Conservation (phyloP, 2,888 invertebrate genomes). For the Neoscelio sp. region DNA sequence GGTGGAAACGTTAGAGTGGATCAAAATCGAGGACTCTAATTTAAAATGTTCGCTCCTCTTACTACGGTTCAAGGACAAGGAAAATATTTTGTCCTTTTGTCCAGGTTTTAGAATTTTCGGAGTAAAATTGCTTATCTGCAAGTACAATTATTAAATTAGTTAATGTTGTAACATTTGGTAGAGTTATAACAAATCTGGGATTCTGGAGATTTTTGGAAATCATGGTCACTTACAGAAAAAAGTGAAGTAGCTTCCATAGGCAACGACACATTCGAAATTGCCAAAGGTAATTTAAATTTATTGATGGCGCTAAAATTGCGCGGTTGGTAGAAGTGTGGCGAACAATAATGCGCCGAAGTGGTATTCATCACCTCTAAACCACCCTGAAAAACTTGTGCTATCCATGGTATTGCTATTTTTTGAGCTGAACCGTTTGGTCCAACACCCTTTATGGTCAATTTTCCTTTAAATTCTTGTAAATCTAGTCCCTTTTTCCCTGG, state of each 20-base stretch:
- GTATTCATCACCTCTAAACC: slow-evolving; percentile 85
- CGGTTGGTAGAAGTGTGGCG: slow-evolving; percentile 78
- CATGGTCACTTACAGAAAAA: slow-evolving; percentile 86
- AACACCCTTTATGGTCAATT: slow-evolving; percentile 84
- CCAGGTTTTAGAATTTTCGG: slow-evolving; percentile 86
- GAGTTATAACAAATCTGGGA: too few species aligned
- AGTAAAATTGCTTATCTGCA: slow-evolving; percentile 86
- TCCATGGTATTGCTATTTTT: slow-evolving; percentile 87
- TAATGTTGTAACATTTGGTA: background rate
- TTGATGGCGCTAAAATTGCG: slow-evolving; percentile 88
- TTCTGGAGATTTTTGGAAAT: too few species aligned
- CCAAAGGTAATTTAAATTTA: slow-evolving; percentile 89
- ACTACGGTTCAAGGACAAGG: slow-evolving; percentile 84
- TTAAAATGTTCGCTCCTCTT: slow-evolving; percentile 84
- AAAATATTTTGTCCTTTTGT: slow-evolving; percentile 85
- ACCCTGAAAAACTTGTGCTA: slow-evolving; percentile 85
- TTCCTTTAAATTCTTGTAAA: slow-evolving; percentile 85
- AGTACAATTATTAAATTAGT: slow-evolving; percentile 57
- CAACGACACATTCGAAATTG: slow-evolving; percentile 89
- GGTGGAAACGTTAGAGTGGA: slow-evolving; percentile 90
- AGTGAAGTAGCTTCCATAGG: slow-evolving; percentile 85
- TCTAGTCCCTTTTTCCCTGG: slow-evolving; percentile 85
- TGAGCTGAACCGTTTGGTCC: slow-evolving; percentile 81
- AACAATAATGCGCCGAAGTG: slow-evolving; percentile 84
- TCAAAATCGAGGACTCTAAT: slow-evolving; percentile 86